Evolutionary conservation across 2,888 invertebrate genomes (phyloP).

Genomic region (Polia nebulosa): DNA sequence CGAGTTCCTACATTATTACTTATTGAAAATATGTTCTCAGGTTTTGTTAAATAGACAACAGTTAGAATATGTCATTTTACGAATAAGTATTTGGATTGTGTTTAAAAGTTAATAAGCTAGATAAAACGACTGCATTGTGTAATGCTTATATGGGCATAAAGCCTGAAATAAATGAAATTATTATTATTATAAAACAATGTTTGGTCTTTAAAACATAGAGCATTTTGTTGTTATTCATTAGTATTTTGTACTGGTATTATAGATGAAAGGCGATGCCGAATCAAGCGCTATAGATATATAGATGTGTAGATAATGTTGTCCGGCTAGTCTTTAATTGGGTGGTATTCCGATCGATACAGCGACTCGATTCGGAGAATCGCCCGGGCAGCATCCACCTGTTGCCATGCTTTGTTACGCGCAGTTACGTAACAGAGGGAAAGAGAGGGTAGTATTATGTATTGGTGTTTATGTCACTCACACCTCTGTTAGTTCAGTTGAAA

Average conservation of each 20-base stretch:
- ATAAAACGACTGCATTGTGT: too few species aligned
- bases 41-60: too few species aligned
- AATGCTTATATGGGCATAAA: too few species aligned
- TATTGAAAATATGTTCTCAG: background rate
- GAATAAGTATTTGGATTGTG: too few species aligned
- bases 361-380: background rate
- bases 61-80: too few species aligned
- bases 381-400: background rate
- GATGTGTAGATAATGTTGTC: background rate
- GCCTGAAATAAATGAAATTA: too few species aligned
- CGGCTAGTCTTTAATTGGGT: background rate
- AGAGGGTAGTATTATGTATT: background rate
- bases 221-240: too few species aligned
- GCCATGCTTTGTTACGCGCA: background rate
- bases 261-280: too few species aligned
- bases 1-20: background rate
- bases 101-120: too few species aligned
- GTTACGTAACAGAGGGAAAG: background rate
- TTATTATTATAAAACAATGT: too few species aligned
- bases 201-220: too few species aligned
- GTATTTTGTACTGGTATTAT: too few species aligned
- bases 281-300: background rate
- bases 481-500: background rate
- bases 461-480: background rate
- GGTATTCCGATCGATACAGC: constrained; percentile 2